Base-by-base conservation (phyloP, 2,113 vertebrate species). In the Lota lota region DNA sequence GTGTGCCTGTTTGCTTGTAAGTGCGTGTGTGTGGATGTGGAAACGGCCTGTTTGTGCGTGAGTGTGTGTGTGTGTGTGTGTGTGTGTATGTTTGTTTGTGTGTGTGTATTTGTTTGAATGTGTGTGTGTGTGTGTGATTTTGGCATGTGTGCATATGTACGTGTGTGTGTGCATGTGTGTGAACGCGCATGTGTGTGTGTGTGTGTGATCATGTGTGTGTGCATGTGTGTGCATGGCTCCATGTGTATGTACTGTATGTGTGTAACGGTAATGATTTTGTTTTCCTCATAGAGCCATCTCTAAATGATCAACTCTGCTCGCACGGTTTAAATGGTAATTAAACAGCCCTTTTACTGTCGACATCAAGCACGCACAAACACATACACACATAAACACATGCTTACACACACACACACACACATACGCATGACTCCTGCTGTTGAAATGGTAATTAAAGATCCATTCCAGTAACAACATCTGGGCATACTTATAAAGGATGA, bases 301-400 rank as follows among this genome's bases (percentile, higher is more conserved):
- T 95, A 95, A 97, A 95, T 87, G 92, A 93, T 93, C 94, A 95
- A 93, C 94, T 97, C 94, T 96, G 95, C 94, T 95, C 95, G 92
- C 93, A 90, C 95, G 93, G 94, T 99, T 97, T 97, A 95, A 94
- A 96, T 97, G 95, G 93, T 97, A 96, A 98, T 98, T 98, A 97
- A 98, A 94, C 94, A 95, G 94, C 91, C 93, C 91, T 94, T 95
- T 93, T 88, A 91, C 92, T 94, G 94, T 95, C 94, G 95, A 94
- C 93, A 95, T 94, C 10, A 64, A 15, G 22, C 57, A 24, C 33
- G 22, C 54, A 53, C 11, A 1, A 22, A 56, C 70, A 15, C 16
- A 14, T 63, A 18, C 63, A n/a, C 60, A 65, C 65, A 82, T 78
- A 19, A 62, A 67, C 74, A 68, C 51, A 40, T 53, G 60, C 36